Conservation (phyloP, 2,888 invertebrate species). For the Drosophila mulleri region DNA sequence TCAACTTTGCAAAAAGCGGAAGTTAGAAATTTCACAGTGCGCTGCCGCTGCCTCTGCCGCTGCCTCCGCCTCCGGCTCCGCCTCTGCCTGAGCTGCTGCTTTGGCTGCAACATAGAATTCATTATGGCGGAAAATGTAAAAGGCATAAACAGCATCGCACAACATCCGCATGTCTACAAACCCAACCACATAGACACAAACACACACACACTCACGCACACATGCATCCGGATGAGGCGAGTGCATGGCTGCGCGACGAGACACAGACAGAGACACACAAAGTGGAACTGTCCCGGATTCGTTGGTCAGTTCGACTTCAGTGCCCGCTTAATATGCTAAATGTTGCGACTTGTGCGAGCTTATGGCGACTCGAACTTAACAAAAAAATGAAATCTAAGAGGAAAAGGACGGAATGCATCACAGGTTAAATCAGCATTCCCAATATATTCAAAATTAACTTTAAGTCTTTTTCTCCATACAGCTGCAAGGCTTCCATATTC, state of each 20-base stretch:
- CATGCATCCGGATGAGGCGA: slow-evolving; percentile 42
- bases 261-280: slow-evolving; percentile 4
- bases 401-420: too few species aligned
- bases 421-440: neutral
- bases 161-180: slow-evolving; percentile 65
- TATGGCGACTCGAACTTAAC: slow-evolving; percentile 42
- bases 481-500: too few species aligned
- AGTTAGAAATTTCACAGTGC: slow-evolving; percentile 77
- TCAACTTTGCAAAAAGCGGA: slow-evolving; percentile 78
- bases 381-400: neutral
- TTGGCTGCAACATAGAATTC: slow-evolving; percentile 62
- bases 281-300: slow-evolving; percentile 23
- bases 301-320: slow-evolving; percentile 50
- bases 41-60: slow-evolving; percentile 24
- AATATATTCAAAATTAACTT: neutral
- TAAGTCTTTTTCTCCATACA: neutral
- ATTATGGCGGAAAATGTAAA: slow-evolving; percentile 76
- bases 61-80: neutral
- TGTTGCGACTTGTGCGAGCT: slow-evolving; percentile 61
- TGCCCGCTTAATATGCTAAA: slow-evolving; percentile 71
- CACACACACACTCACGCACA: slow-evolving; percentile 12
- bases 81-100: slow-evolving; percentile 8
- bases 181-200: slow-evolving; percentile 12
- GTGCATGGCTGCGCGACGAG: slow-evolving; percentile 62
- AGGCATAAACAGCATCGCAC: slow-evolving; percentile 77